A percentile compares a stretch with the other conserved stretches of the same genome.
phyloP scores from a whole-genome alignment of 2,797 vertebrate genomes.

The Coluber constrictor region DNA sequence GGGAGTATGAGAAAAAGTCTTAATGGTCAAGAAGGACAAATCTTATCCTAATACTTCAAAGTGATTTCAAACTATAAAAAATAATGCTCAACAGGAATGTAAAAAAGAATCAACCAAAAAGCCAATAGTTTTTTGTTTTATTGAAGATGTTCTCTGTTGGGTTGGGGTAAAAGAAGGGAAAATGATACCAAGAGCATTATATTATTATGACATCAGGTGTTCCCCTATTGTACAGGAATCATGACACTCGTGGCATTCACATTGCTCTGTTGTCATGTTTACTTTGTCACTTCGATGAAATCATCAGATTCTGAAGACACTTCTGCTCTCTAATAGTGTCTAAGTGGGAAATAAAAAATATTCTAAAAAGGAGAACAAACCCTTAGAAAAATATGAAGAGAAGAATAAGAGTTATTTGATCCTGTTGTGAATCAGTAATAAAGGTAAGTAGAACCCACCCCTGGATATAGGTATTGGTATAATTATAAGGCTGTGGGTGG shows the following conservation, averaged over 20 bases:
- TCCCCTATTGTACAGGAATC: background rate
- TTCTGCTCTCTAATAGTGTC: too few relatives aligned
- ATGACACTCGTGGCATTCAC: background rate
- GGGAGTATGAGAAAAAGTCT: background rate
- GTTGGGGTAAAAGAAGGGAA: background rate
- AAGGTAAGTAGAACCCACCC: too few relatives aligned
- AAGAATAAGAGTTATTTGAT: too few relatives aligned
- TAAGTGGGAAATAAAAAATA: background rate
- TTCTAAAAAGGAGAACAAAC: too few relatives aligned
- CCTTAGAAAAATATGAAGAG: too few relatives aligned
- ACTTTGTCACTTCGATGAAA: too few relatives aligned
- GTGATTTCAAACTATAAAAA: background rate
- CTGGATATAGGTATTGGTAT: background rate
- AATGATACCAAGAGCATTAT: background rate
- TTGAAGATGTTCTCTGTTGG: background rate
- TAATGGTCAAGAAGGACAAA: background rate
- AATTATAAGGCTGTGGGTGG: background rate
- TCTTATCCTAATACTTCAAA: background rate
- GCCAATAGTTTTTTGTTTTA: background rate
- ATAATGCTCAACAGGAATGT: background rate
- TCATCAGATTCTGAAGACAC: too few relatives aligned
- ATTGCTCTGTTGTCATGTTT: too few relatives aligned
- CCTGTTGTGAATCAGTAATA: too few relatives aligned
- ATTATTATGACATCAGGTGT: background rate
- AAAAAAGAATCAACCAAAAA: background rate